These are phyloP conservation scores for Hypanus sabinus DNA, from an alignment of 2,113 vertebrate genomes.

Conservation along the genomic window DNA sequence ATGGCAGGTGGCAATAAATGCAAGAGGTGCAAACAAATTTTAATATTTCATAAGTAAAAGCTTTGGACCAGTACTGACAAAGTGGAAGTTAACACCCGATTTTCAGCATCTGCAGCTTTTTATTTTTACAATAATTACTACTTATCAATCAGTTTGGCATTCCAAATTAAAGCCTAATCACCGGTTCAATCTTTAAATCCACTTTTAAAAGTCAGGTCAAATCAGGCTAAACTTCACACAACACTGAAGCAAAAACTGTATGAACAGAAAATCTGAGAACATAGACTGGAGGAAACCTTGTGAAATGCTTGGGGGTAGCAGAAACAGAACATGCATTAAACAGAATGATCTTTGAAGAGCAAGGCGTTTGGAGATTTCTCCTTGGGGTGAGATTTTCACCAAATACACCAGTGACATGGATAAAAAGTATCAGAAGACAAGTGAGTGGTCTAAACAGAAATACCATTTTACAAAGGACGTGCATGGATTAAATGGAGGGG, in stretches of 20 bases:
- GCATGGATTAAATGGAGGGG: no score
- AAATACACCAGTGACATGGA: neutral
- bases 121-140: neutral
- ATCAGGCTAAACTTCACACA: neutral
- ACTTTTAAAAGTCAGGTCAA: neutral
- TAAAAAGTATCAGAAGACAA: neutral
- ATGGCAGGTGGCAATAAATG: no score
- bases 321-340: neutral
- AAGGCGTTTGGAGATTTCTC: neutral
- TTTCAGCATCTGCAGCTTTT: neutral
- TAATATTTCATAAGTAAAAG: neutral
- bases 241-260: neutral
- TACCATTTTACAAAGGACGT: neutral
- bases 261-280: neutral
- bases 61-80: no score
- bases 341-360: neutral
- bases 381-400: neutral
- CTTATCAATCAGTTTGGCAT: neutral
- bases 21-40: neutral
- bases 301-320: neutral
- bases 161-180: neutral
- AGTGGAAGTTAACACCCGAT: neutral
- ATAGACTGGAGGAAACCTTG: neutral
- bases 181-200: neutral
- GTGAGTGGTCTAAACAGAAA: neutral